Conservation (phyloP, 2,113 vertebrate species). For the Sprattus sprattus region DNA sequence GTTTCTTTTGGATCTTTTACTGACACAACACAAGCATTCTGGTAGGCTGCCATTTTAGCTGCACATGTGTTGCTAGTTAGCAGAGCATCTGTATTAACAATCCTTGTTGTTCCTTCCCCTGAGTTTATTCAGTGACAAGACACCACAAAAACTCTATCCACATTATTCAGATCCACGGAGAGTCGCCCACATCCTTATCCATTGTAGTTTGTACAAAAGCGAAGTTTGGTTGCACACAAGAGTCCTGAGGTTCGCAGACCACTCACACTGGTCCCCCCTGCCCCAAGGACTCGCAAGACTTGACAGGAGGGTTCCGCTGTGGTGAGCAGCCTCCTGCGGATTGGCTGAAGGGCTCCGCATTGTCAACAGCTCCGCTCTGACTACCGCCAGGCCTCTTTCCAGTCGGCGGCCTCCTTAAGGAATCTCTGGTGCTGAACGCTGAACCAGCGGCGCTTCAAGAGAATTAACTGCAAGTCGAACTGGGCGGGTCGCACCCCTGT, state of each 20-base stretch:
- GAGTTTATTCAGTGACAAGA: not conserved
- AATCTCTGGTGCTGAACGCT: not conserved
- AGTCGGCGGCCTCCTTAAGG: not conserved
- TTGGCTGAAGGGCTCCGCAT: not conserved
- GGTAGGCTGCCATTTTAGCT: not conserved
- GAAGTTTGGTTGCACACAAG: not conserved
- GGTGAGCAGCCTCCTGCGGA: constrained; percentile 7
- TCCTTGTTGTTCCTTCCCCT: not conserved
- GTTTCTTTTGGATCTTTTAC: not conserved
- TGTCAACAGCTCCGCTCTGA: constrained; percentile 13
- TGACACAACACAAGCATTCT: not conserved
- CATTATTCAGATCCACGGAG: not conserved
- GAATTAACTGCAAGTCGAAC: not conserved
- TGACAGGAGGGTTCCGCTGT: constrained; percentile 34
- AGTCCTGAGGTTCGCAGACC: not conserved
- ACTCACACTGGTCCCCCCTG: not conserved
- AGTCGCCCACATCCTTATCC: not conserved
- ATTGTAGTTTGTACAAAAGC: not conserved
- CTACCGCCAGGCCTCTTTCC: not conserved
- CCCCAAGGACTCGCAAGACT: not conserved
- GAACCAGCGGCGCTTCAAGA: not conserved
- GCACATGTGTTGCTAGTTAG: not conserved
- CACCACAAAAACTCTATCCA: not conserved
- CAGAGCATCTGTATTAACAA: constrained; percentile 4
- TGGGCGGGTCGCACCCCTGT: not conserved